A percentile compares a stretch with the other conserved stretches of the same genome.
These are phyloP conservation scores for Drosophila multiciliata DNA, from an alignment of 2,888 invertebrate species.

Conservation along the genomic window DNA sequence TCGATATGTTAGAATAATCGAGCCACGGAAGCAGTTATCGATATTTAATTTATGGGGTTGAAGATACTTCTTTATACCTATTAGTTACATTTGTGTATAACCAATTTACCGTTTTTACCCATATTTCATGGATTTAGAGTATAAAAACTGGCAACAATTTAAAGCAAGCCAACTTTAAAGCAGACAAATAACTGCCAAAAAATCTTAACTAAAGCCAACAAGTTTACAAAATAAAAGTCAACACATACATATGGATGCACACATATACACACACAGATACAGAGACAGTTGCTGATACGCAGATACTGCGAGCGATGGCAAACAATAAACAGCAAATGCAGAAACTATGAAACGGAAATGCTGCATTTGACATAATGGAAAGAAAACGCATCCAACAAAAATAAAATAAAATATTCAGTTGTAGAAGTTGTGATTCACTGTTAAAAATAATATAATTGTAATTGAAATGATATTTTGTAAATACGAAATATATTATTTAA, in stretches of 20 bases:
- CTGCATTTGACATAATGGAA: slow-evolving; percentile 78
- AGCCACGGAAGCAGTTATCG: no score
- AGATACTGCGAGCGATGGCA: slow-evolving; percentile 40
- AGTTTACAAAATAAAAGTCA: slow-evolving; percentile 64
- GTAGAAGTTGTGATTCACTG: slow-evolving; percentile 13
- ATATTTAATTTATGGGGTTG: no score
- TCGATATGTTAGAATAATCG: no score
- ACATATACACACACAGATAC: slow-evolving; percentile 23
- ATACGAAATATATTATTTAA: not conserved
- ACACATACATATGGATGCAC: slow-evolving; percentile 2
- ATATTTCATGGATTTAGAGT: no score
- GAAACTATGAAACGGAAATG: slow-evolving; percentile 67
- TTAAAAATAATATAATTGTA: not conserved
- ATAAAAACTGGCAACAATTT: slow-evolving; percentile 18
- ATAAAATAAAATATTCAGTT: not conserved
- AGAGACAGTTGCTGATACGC: slow-evolving; percentile 30
- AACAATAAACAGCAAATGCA: slow-evolving; percentile 73
- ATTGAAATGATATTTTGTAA: no score
- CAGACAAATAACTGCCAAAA: slow-evolving; percentile 45
- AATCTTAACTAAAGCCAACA: slow-evolving; percentile 63
- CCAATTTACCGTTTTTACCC: no score
- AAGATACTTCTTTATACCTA: no score
- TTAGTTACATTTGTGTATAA: no score
- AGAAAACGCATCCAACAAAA: slow-evolving; percentile 52
- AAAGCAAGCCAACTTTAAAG: slow-evolving; percentile 1